Evolutionary conservation across 2,888 invertebrate genomes (phyloP).

Genomic region (Cheilosia pagana): DNA sequence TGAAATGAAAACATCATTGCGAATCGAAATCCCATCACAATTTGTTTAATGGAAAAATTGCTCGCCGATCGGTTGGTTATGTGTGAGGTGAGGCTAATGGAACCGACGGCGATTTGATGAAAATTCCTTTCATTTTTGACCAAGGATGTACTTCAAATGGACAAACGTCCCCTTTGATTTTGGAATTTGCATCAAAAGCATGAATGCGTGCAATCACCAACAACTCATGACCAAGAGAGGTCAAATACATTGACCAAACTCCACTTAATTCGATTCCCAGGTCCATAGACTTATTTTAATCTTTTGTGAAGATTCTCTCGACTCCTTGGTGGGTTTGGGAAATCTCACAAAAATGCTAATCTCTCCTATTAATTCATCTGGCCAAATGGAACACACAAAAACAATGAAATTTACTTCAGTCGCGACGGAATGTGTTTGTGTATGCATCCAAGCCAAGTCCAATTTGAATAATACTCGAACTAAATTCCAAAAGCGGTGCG

Average conservation of each 20-base stretch:
- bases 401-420: constrained; percentile 29
- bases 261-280: constrained; percentile 47
- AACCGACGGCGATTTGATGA: constrained; percentile 28
- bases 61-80: constrained; percentile 25
- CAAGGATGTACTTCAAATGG: too few species aligned
- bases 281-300: constrained; percentile 63
- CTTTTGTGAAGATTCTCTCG: constrained; percentile 7
- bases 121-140: too few species aligned
- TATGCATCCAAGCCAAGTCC: background rate
- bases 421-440: background rate
- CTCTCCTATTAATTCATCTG: constrained; percentile 68
- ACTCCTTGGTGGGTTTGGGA: constrained; percentile 4
- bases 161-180: too few species aligned
- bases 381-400: constrained; percentile 65
- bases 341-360: constrained; percentile 68
- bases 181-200: background rate
- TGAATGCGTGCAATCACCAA: constrained; percentile 42
- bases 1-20: constrained; percentile 74
- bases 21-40: constrained; percentile 72
- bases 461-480: constrained; percentile 72
- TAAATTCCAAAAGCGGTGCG: constrained; percentile 63
- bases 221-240: constrained; percentile 54
- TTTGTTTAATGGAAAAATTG: constrained; percentile 72
- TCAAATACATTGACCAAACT: constrained; percentile 29
- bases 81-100: constrained; percentile 46